Base-by-base conservation (phyloP, 2,888 invertebrate genomes). In the Ecliptopera silaceata region DNA sequence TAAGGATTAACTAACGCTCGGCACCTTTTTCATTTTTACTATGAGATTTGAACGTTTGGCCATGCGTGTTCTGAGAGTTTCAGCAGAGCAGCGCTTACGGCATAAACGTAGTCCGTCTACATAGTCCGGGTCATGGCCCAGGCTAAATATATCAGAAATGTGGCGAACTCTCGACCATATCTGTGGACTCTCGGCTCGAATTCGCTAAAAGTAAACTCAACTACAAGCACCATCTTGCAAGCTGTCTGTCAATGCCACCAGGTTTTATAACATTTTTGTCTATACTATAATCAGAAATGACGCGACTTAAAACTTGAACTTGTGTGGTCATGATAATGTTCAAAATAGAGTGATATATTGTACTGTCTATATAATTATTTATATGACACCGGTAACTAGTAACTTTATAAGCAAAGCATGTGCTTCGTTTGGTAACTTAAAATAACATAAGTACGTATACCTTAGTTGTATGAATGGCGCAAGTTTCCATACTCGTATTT, bases 111-210 rank as follows among this genome's bases (percentile, higher is more conserved):
- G 61, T n/a, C n/a, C n/a, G n/a, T n/a, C n/a, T n/a, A 54, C 52
- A 64, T 43, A 29, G 48, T 51, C 42, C 51, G 56, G 53, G 38
- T 47, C 52, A 32, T 53, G 47, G 17, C 11, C 13, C 55, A 57
- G 43, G 70, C 72, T 75, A 73, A 74, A 77, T 70, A 75, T 72
- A 74, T 69, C 63, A 62, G 59, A 68, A 71, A 66, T 67, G 63
- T 63, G 62, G 68, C 69, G 62, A n/a, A n/a, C n/a, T n/a, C n/a
- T n/a, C n/a, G n/a, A 64, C 66, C 70, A 68, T 75, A 70, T 67
- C 69, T 71, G 22, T 20, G 4, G 4, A 26, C 8, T 26, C 22
- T 26, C 22, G 6, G 6, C 22, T 1, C 4, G 22, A 56, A 63
- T 38, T 56, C 54, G 13, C 17, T n/a, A n/a, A 17, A 39, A 41